These are phyloP conservation scores for Leucania comma DNA, from an alignment of 2,888 invertebrate species.

Conservation along the genomic window DNA sequence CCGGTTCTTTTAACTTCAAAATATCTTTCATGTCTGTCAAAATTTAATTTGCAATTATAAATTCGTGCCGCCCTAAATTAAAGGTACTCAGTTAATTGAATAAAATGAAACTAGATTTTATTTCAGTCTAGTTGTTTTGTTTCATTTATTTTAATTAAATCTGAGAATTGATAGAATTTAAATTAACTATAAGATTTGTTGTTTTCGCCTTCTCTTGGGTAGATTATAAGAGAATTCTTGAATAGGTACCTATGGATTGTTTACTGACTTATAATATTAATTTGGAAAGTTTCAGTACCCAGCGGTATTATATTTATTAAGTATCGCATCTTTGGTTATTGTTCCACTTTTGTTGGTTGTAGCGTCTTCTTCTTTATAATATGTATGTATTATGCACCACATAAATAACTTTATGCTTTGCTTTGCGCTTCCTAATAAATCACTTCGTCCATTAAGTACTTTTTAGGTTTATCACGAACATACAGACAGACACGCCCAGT, in stretches of 20 bases:
- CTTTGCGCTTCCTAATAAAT: no score
- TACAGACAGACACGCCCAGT: no score
- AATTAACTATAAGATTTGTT: conserved; percentile 41
- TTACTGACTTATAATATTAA: neutral
- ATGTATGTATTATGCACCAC: no score
- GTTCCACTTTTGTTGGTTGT: no score
- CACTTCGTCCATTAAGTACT: no score
- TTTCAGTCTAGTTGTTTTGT: conserved; percentile 43
- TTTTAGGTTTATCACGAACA: no score
- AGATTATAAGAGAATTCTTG: conserved; percentile 25
- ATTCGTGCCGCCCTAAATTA: conserved; percentile 45
- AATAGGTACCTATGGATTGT: neutral
- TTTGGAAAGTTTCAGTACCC: neutral
- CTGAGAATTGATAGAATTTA: conserved; percentile 45
- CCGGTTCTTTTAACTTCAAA: conserved; percentile 77
- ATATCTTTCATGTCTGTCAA: conserved; percentile 71
- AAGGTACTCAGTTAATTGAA: conserved; percentile 51
- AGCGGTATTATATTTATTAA: neutral
- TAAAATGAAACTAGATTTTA: conserved; percentile 46
- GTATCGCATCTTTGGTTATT: no score
- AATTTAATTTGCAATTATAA: conserved; percentile 74
- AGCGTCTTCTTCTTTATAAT: no score
- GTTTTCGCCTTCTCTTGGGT: conserved; percentile 17
- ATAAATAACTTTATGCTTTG: no score
- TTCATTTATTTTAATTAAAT: conserved; percentile 44